phyloP scores from a whole-genome alignment of 2,888 invertebrate species.

The Tridacna gigas region DNA sequence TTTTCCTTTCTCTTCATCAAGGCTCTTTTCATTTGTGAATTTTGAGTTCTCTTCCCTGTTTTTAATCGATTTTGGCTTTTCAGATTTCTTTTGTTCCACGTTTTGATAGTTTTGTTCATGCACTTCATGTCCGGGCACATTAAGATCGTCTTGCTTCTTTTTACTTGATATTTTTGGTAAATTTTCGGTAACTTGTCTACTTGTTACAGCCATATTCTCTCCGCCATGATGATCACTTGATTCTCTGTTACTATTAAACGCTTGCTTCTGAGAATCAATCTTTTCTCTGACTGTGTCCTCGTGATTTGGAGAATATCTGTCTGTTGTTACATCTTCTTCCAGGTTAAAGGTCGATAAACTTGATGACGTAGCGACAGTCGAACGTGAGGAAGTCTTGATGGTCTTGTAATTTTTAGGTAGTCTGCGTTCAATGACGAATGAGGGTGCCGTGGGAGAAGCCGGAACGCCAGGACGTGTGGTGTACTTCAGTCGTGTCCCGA shows the following conservation, averaged over 20 bases:
- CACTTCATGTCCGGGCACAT: neutral
- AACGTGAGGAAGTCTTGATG: constrained; percentile 26
- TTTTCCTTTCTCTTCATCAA: neutral
- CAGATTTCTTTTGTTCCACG: neutral
- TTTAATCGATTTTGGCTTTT: neutral
- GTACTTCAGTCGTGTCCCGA: constrained; percentile 14
- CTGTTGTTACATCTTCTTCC: neutral
- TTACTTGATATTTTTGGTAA: neutral
- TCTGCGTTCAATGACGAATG: constrained; percentile 7
- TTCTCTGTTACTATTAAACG: constrained; percentile 5
- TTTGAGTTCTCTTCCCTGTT: neutral
- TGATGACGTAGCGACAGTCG: constrained; percentile 22
- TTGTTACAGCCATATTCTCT: neutral
- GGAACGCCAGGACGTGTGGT: neutral
- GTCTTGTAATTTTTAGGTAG: constrained; percentile 11
- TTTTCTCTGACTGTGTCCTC: neutral
- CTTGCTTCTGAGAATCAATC: neutral
- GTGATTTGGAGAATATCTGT: neutral
- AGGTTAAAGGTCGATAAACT: constrained; percentile 23
- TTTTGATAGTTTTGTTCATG: neutral
- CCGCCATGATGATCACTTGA: neutral
- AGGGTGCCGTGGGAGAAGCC: neutral
- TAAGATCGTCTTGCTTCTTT: neutral
- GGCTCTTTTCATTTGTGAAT: neutral
- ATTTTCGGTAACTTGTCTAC: neutral